These are phyloP conservation scores for Anabas testudineus DNA, from an alignment of 2,797 vertebrate species.

Conservation along the genomic window DNA sequence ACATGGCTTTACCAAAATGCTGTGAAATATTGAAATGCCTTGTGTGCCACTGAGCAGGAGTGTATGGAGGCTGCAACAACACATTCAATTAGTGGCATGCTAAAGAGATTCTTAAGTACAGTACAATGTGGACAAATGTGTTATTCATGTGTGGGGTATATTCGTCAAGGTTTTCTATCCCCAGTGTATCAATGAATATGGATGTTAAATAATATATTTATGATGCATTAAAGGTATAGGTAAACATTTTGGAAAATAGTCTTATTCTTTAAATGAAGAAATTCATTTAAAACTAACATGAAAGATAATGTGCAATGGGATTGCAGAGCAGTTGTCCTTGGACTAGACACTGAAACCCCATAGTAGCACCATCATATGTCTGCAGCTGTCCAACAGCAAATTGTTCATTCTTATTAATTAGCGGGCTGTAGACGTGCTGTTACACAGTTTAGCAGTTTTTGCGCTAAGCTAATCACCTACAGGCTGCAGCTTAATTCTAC, in stretches of 20 bases:
- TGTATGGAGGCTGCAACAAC: constrained; percentile 25
- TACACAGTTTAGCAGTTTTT: not conserved
- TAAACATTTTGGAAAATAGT: not conserved
- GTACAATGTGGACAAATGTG: not conserved
- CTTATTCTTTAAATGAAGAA: not conserved
- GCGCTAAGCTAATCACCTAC: not conserved
- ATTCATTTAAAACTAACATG: not conserved
- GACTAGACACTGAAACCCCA: no score
- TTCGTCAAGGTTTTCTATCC: not conserved
- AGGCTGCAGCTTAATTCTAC: not conserved
- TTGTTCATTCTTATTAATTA: no score
- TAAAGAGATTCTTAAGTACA: constrained; percentile 2
- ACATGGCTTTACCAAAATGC: constrained; percentile 36
- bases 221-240: not conserved
- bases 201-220: not conserved
- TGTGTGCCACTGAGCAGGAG: constrained; percentile 18
- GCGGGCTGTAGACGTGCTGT: not conserved
- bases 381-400: no score
- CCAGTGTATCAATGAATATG: not conserved
- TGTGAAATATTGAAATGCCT: constrained; percentile 44
- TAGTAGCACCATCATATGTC: no score
- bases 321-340: no score
- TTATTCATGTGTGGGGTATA: not conserved
- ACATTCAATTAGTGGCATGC: not conserved
- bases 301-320: not conserved